Conservation (phyloP, 2,888 invertebrate genomes). For the Fragum fragum region DNA sequence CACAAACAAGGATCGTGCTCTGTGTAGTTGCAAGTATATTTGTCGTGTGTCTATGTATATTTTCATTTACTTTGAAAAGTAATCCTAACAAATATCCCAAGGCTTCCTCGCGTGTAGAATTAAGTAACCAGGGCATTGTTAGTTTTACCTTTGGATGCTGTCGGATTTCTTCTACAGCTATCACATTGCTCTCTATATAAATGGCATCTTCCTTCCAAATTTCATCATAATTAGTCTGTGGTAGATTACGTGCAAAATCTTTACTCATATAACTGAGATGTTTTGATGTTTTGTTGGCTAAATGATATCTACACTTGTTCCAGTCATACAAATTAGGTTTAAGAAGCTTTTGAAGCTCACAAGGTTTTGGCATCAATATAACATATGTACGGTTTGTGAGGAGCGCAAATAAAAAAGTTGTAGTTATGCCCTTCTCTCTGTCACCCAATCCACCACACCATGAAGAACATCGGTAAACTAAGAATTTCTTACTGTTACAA, state of each 20-base stretch:
- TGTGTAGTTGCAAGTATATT: neutral
- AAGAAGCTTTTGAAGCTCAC: constrained; percentile 34
- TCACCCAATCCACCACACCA: constrained; percentile 55
- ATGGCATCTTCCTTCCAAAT: neutral
- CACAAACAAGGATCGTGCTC: constrained; percentile 31
- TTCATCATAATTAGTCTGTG: neutral
- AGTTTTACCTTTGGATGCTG: neutral
- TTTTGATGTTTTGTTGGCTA: neutral
- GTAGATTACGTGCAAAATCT: neutral
- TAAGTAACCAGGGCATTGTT: constrained; percentile 28
- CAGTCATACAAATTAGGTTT: constrained; percentile 40
- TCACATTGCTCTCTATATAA: constrained; percentile 1
- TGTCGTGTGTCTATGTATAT: neutral
- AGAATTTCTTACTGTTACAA: constrained; percentile 10
- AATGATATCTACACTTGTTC: constrained; percentile 26
- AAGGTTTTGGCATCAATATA: constrained; percentile 40
- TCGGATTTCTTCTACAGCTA: constrained; percentile 3
- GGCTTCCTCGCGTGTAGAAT: constrained; percentile 20
- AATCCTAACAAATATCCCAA: constrained; percentile 12
- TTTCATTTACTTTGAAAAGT: constrained; percentile 31
- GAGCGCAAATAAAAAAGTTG: constrained; percentile 38
- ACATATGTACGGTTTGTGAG: constrained; percentile 44
- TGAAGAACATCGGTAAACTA: constrained; percentile 34
- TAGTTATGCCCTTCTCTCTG: constrained; percentile 45
- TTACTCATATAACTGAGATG: neutral